phyloP scores from a whole-genome alignment of 2,797 vertebrate species.

The Carcharodon carcharias region DNA sequence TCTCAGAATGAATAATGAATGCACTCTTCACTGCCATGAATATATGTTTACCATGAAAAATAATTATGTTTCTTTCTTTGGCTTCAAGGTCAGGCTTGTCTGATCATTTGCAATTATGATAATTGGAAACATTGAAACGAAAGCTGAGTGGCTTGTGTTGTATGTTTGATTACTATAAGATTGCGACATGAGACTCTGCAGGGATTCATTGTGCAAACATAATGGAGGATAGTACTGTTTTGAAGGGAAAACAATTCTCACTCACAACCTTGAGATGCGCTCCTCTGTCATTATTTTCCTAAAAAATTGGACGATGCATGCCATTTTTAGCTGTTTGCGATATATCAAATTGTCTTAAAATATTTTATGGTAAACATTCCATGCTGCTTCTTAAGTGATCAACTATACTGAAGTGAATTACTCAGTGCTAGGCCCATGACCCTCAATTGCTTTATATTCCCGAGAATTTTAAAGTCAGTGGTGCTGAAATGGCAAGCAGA shows the following conservation, averaged over 20 bases:
- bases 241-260: not conserved
- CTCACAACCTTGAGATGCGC: not conserved
- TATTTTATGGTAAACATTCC: not conserved
- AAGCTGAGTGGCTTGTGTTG: not conserved
- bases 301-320: not conserved
- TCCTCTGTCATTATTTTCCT: not conserved
- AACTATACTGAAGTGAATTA: not conserved
- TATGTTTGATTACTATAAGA: not conserved
- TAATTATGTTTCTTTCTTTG: not conserved
- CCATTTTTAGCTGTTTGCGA: not conserved
- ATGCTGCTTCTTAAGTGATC: not conserved
- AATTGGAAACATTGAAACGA: conserved; percentile 41
- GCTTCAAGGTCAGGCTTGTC: conserved; percentile 41
- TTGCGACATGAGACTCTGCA: too few species aligned
- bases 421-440: not conserved
- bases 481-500: not conserved
- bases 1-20: not conserved
- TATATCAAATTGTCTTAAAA: not conserved
- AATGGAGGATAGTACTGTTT: not conserved
- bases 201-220: not conserved
- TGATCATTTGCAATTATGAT: conserved; percentile 40
- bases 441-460: not conserved
- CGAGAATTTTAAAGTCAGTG: not conserved
- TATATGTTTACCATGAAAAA: not conserved
- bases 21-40: not conserved